A percentile compares a stretch with the other conserved stretches of the same genome.
Conservation (phyloP, 2,113 vertebrate species). For the Alethe diademata region DNA sequence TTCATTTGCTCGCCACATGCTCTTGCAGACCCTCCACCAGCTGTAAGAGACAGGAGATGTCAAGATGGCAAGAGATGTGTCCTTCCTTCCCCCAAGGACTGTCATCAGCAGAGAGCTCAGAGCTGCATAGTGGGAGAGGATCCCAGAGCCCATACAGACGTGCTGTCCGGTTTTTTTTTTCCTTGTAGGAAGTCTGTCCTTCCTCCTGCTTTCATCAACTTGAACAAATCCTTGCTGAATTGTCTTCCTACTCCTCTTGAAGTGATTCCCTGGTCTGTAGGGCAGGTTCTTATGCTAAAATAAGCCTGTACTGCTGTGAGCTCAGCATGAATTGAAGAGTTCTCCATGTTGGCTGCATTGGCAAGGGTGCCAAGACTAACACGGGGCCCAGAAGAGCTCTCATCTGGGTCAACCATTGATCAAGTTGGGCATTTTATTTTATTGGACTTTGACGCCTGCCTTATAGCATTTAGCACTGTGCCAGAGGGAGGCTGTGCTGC, state of each 20-base stretch:
- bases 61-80: not conserved
- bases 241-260: not conserved
- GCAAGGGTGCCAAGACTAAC: not conserved
- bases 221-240: slow-evolving; percentile 25
- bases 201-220: slow-evolving; percentile 35
- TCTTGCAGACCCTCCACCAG: slow-evolving; percentile 83
- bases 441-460: not conserved
- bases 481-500: not conserved
- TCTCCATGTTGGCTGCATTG: not conserved
- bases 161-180: not conserved
- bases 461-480: not conserved
- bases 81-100: not conserved
- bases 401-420: not conserved
- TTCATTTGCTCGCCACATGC: slow-evolving; percentile 79
- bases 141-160: not conserved
- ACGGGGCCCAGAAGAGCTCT: not conserved
- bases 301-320: not conserved
- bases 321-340: not conserved
- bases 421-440: not conserved
- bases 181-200: not conserved
- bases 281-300: not conserved
- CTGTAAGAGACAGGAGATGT: slow-evolving; percentile 40
- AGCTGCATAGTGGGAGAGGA: not conserved
- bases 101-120: not conserved
- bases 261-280: not conserved